Conservation (phyloP, 2,113 vertebrate species). For the Dunckerocampus dactyliophorus region DNA sequence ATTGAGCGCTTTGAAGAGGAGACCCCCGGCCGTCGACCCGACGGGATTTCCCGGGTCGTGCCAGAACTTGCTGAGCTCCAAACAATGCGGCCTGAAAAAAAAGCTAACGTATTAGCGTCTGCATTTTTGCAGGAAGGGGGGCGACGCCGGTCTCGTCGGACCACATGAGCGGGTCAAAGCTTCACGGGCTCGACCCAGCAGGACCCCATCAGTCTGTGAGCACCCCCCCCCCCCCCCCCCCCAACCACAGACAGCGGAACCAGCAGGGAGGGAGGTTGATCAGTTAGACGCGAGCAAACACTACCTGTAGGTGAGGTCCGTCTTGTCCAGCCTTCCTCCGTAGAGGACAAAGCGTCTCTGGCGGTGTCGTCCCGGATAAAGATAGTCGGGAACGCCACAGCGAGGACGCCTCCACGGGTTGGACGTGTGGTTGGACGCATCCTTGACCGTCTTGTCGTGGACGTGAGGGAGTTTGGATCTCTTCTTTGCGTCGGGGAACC, state of each 20-base stretch:
- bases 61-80: conserved; percentile 6
- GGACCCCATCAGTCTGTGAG: conserved; percentile 28
- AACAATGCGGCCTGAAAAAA: too few species aligned
- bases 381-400: conserved; percentile 83
- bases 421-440: conserved; percentile 17
- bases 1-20: too few species aligned
- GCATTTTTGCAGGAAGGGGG: background rate
- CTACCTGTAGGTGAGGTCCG: conserved; percentile 87
- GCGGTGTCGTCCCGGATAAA: conserved; percentile 61
- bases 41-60: background rate
- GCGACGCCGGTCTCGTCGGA: background rate
- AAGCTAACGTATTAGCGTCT: too few species aligned
- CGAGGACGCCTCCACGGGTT: conserved; percentile 70
- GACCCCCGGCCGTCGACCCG: conserved; percentile 13
- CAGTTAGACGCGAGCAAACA: too few species aligned
- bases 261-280: too few species aligned
- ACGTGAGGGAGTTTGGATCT: conserved; percentile 21
- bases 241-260: too few species aligned
- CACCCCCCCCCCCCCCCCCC: too few species aligned
- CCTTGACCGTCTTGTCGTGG: conserved; percentile 49
- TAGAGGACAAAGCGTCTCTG: conserved; percentile 85
- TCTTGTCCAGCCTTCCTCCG: conserved; percentile 84
- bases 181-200: background rate
- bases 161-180: conserved; percentile 31
- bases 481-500: conserved; percentile 53